phyloP scores from a whole-genome alignment of 2,113 vertebrate genomes.

The Toxotes chatareus region DNA sequence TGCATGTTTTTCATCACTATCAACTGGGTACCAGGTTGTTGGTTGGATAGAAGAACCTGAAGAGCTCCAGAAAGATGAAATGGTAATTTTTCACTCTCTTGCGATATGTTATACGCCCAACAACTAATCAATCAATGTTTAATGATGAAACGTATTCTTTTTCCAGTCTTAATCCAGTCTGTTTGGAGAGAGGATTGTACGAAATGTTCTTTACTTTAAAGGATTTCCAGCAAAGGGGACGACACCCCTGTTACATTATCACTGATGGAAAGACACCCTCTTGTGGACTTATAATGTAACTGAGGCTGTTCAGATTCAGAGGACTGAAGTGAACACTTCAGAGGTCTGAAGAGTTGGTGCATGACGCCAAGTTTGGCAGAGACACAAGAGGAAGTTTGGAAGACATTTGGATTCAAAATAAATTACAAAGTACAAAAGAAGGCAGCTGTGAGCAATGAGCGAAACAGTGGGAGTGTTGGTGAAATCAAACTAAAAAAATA shows the following conservation, averaged over 20 bases:
- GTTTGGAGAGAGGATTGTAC: neutral
- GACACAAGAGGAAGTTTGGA: slow-evolving; percentile 1
- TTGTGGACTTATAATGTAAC: slow-evolving; percentile 47
- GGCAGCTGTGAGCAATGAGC: neutral
- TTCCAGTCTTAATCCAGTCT: neutral
- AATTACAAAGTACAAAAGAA: neutral
- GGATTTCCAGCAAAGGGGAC: neutral
- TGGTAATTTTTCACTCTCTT: neutral
- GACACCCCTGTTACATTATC: neutral
- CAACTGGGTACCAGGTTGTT: too few species aligned
- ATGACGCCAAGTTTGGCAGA: neutral
- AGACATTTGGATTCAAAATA: slow-evolving; percentile 7
- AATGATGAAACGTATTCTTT: neutral
- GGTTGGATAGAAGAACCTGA: neutral
- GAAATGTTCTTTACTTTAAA: neutral
- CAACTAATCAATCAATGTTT: neutral
- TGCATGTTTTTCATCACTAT: too few species aligned
- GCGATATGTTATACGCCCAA: neutral
- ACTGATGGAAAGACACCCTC: slow-evolving; percentile 59
- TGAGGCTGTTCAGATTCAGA: slow-evolving; percentile 1
- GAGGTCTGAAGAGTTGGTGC: neutral
- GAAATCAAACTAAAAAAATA: neutral
- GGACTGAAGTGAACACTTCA: neutral
- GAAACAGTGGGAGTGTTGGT: neutral
- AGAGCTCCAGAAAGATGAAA: neutral